phyloP scores from a whole-genome alignment of 2,888 invertebrate species.

The Dichetophora obliterata region DNA sequence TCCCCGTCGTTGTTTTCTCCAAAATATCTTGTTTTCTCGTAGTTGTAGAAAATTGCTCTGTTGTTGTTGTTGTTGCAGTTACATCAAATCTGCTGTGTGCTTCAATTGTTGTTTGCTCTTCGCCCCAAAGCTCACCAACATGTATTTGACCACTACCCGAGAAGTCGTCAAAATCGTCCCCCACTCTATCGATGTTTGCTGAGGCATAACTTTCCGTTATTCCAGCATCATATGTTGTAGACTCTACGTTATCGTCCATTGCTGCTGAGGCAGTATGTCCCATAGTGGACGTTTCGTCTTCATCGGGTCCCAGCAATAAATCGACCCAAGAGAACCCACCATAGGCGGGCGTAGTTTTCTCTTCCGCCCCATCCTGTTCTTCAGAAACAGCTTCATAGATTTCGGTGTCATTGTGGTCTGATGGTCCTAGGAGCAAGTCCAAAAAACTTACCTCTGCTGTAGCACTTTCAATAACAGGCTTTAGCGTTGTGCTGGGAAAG shows the following conservation, averaged over 20 bases:
- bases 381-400: constrained; percentile 29
- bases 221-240: not conserved
- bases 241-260: not conserved
- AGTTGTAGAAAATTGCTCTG: not conserved
- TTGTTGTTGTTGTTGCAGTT: constrained; percentile 24
- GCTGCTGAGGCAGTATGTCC: not conserved
- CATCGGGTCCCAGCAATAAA: constrained; percentile 59
- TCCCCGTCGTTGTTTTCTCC: constrained; percentile 29
- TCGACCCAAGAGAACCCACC: constrained; percentile 60
- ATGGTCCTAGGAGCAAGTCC: constrained; percentile 60
- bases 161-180: constrained; percentile 57
- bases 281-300: constrained; percentile 54
- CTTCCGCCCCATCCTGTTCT: constrained; percentile 44
- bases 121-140: constrained; percentile 55
- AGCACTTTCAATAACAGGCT: constrained; percentile 40
- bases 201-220: constrained; percentile 34
- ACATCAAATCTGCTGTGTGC: constrained; percentile 30
- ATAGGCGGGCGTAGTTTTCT: constrained; percentile 48
- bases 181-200: constrained; percentile 44
- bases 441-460: constrained; percentile 60
- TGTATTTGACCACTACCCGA: constrained; percentile 54
- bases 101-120: not conserved
- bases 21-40: not conserved
- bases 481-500: constrained; percentile 39
- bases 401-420: constrained; percentile 40